phyloP scores from a whole-genome alignment of 2,888 invertebrate species.

The Erpobdella octoculata region DNA sequence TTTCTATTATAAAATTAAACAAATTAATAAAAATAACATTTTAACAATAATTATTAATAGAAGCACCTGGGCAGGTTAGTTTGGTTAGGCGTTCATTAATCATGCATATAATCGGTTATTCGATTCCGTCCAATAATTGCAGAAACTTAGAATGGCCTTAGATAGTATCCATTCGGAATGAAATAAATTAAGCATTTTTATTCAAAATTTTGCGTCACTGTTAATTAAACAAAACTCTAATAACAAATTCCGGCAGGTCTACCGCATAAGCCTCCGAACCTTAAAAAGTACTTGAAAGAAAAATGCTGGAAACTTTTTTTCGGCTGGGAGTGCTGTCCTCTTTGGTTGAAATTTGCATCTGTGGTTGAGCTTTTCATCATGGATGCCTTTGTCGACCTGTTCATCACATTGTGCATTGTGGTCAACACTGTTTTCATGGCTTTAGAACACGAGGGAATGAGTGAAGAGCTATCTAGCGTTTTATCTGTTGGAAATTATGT shows the following conservation, averaged over 20 bases:
- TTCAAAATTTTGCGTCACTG: neutral
- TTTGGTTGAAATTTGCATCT: constrained; percentile 63
- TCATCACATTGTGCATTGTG: constrained; percentile 94
- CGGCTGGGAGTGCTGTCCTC: constrained; percentile 85
- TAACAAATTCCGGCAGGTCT: constrained; percentile 3
- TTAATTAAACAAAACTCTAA: neutral
- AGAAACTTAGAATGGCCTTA: no score
- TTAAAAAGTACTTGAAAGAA: constrained; percentile 42
- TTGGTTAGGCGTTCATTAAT: no score
- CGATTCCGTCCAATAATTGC: no score
- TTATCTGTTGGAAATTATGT: constrained; percentile 90
- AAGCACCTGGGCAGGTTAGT: no score
- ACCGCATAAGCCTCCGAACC: constrained; percentile 4
- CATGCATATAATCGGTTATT: no score
- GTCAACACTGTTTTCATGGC: constrained; percentile 97
- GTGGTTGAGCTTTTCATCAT: constrained; percentile 77
- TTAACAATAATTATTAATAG: neutral
- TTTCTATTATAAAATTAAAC: neutral
- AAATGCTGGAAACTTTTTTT: constrained; percentile 44
- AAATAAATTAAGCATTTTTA: no score
- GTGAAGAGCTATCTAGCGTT: constrained; percentile 68
- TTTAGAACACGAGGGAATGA: constrained; percentile 87
- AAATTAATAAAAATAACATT: neutral
- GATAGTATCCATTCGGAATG: no score
- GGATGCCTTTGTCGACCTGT: constrained; percentile 94